Base-by-base conservation (phyloP, 2,797 vertebrate genomes). In the Malacoraja senta region DNA sequence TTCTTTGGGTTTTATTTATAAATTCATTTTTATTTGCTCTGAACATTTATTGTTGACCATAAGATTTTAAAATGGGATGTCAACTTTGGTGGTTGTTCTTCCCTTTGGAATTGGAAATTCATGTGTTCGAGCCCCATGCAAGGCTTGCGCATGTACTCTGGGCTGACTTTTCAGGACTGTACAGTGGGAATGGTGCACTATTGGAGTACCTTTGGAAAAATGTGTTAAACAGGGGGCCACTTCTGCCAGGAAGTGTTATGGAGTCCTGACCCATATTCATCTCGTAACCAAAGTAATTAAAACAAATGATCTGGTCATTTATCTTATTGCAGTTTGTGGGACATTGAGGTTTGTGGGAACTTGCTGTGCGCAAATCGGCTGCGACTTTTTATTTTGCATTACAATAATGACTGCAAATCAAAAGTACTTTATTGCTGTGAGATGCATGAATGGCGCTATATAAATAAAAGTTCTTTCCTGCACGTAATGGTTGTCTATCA, bases 331-430 rank as follows among this genome's bases (percentile, higher is more conserved):
- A 65, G n/a, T 88, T 88, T 68, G 24, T 88, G 61, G 61, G 61
- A 68, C 84, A 44, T 84, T 84, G 81, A 44, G 44, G 44, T 44
- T 44, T 44, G 53, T 84, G 44, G 53, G 44, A 61, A 44, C n/a
- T 88, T 88, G 84, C 84, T 88, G 84, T 68, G 63, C 84, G 84
- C 84, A 88, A 88, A 88, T 88, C 68, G n/a, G n/a, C n/a, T 68
- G 63, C 84, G 35, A n/a, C 63, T 3, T 88, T 88, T 88, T n/a
- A 53, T 53, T 35, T 68, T 68, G 74, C 65, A 68, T 77, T 78
- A 26, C 84, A 88, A 24, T 65, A 65, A n/a, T 63, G 12, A 86
- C 83, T 86, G 15, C 83, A 63, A 58, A n/a, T 86, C 83, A 86
- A 86, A 86, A 86, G 58, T 86, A 86, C 58, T 63, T 86, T 29